Evolutionary conservation across 2,888 invertebrate species (phyloP).

Genomic region (Halocaridina rubra): DNA sequence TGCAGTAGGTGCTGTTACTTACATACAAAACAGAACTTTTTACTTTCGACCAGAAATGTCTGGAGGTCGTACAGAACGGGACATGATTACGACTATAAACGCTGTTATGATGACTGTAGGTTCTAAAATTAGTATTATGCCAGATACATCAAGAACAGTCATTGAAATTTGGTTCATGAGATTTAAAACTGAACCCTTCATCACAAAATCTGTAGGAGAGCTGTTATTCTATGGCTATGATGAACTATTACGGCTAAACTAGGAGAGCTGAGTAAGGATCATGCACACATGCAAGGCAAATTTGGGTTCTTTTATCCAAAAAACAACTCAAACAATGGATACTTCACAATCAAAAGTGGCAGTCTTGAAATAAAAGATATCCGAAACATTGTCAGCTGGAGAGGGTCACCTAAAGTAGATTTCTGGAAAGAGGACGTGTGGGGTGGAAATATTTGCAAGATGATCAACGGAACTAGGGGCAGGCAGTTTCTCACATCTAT

Average conservation of each 20-base stretch:
- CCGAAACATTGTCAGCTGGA: slow-evolving; percentile 40
- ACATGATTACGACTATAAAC: slow-evolving; percentile 50
- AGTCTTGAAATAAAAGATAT: slow-evolving; percentile 24
- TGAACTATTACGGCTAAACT: slow-evolving; percentile 74
- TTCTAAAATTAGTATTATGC: not conserved
- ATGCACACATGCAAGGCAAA: slow-evolving; percentile 35
- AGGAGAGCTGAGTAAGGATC: slow-evolving; percentile 33
- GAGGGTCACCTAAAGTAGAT: slow-evolving; percentile 67
- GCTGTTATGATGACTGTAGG: slow-evolving; percentile 68
- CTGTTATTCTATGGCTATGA: slow-evolving; percentile 84
- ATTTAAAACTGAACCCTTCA: slow-evolving; percentile 65
- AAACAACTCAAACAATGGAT: slow-evolving; percentile 42
- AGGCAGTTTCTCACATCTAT: slow-evolving; percentile 86
- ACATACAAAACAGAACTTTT: slow-evolving; percentile 54
- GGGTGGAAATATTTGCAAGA: slow-evolving; percentile 74
- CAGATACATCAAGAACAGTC: not conserved
- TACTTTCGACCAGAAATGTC: slow-evolving; percentile 45
- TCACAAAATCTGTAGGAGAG: slow-evolving; percentile 77
- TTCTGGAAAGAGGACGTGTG: slow-evolving; percentile 72
- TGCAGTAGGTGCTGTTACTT: slow-evolving; percentile 34
- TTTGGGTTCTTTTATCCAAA: slow-evolving; percentile 53
- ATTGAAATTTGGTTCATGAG: slow-evolving; percentile 41
- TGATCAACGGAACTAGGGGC: slow-evolving; percentile 84
- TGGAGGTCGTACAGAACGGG: not conserved
- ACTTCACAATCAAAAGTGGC: slow-evolving; percentile 41